Percentiles rank a stretch among this genome's conserved stretches.
Conservation (phyloP, 2,113 vertebrate genomes). For the Archocentrus centrarchus region DNA sequence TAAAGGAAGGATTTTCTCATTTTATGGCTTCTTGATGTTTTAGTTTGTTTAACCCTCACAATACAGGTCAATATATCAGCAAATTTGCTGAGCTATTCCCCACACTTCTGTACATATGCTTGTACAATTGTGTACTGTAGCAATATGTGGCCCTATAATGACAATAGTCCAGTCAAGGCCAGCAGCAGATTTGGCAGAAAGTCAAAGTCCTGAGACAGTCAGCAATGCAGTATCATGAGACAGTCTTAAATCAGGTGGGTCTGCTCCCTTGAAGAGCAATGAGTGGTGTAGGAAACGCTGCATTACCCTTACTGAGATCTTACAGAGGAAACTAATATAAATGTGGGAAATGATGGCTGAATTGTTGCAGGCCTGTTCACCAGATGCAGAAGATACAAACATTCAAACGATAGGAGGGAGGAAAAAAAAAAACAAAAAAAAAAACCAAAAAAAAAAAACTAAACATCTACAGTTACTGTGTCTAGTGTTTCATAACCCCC, state of each 20-base stretch:
- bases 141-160: conserved; percentile 52
- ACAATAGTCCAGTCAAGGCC: conserved; percentile 49
- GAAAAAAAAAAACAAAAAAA: neutral
- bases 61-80: neutral
- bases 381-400: conserved; percentile 43
- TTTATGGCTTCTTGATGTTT: neutral
- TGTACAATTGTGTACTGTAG: conserved; percentile 24
- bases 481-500: conserved; percentile 37
- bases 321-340: conserved; percentile 17
- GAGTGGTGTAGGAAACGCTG: conserved; percentile 24
- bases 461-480: conserved; percentile 2
- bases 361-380: conserved; percentile 41
- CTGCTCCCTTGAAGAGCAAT: conserved; percentile 44
- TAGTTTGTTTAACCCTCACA: conserved; percentile 2
- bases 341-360: conserved; percentile 21
- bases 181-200: conserved; percentile 55
- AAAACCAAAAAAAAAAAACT: neutral
- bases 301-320: conserved; percentile 1
- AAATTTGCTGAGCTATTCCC: conserved; percentile 5
- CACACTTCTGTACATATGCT: neutral
- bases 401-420: conserved; percentile 17
- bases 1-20: neutral
- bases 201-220: conserved; percentile 55
- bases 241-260: conserved; percentile 58
- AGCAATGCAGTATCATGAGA: conserved; percentile 63